These are phyloP conservation scores for Dicaeum eximium DNA, from an alignment of 2,113 vertebrate species.

Conservation along the genomic window DNA sequence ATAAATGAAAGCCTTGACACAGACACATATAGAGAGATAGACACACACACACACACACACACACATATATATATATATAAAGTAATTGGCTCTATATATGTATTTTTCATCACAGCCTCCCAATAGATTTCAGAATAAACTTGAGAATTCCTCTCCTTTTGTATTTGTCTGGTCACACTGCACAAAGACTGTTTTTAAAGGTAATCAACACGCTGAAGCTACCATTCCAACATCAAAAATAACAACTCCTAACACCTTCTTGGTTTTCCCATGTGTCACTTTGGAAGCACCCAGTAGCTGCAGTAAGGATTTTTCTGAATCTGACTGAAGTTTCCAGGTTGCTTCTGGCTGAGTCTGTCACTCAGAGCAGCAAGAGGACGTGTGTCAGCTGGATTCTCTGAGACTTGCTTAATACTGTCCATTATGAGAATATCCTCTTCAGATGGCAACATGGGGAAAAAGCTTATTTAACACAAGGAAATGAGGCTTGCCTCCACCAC, in stretches of 20 bases:
- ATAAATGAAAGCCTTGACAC: neutral
- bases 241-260: neutral
- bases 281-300: neutral
- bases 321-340: neutral
- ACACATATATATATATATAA: neutral
- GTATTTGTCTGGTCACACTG: neutral
- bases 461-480: neutral
- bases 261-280: neutral
- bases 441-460: neutral
- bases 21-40: neutral
- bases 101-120: neutral
- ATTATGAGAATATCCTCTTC: neutral
- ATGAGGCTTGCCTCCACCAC: neutral
- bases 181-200: neutral
- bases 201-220: neutral
- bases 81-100: neutral
- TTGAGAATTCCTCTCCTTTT: neutral
- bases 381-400: neutral
- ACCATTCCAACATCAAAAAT: neutral
- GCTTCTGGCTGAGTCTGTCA: neutral
- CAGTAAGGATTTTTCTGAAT: neutral
- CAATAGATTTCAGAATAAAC: neutral
- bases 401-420: neutral
- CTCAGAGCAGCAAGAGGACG: rapidly evolving
- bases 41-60: too few species aligned